These are phyloP conservation scores for Dolichomitus sp. DNA, from an alignment of 2,888 invertebrate genomes.

Conservation along the genomic window DNA sequence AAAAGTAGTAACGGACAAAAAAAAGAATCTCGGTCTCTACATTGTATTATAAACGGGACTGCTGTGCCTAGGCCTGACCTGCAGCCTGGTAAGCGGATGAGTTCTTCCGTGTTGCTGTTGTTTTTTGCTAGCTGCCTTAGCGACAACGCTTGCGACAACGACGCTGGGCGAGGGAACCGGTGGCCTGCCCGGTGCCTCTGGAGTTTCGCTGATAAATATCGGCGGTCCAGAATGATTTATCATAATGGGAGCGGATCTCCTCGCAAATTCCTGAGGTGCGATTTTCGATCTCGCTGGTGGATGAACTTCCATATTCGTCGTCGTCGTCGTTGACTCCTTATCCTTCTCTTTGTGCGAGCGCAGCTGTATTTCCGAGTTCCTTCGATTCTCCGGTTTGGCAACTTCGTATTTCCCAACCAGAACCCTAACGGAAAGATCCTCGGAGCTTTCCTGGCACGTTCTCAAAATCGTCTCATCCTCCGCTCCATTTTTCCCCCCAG, in stretches of 20 bases:
- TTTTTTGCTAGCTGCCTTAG: slow-evolving; percentile 92
- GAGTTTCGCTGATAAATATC: slow-evolving; percentile 63
- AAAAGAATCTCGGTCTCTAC: slow-evolving; percentile 87
- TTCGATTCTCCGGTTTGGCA: slow-evolving; percentile 78
- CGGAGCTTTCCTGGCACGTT: slow-evolving; percentile 83
- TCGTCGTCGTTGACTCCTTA: slow-evolving; percentile 6
- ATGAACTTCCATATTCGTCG: slow-evolving; percentile 79
- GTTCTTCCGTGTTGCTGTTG: slow-evolving; percentile 96
- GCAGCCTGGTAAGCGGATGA: slow-evolving; percentile 96
- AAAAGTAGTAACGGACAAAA: background rate
- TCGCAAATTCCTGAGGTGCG: slow-evolving; percentile 80
- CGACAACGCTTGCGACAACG: slow-evolving; percentile 90
- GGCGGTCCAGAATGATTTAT: slow-evolving; percentile 76
- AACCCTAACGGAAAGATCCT: slow-evolving; percentile 91
- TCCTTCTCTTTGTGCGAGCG: slow-evolving; percentile 78
- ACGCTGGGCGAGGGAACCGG: slow-evolving; percentile 88
- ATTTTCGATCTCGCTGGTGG: slow-evolving; percentile 82
- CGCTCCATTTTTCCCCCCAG: slow-evolving; percentile 38
- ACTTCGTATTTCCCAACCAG: slow-evolving; percentile 92
- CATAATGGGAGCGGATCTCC: slow-evolving; percentile 82
- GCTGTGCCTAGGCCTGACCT: slow-evolving; percentile 92
- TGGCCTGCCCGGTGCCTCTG: slow-evolving; percentile 83
- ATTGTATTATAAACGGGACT: slow-evolving; percentile 96
- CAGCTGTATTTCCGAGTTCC: slow-evolving; percentile 78
- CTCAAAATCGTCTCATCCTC: slow-evolving; percentile 45